These are phyloP conservation scores for Achlya flavicornis DNA, from an alignment of 2,888 invertebrate genomes.

Conservation along the genomic window DNA sequence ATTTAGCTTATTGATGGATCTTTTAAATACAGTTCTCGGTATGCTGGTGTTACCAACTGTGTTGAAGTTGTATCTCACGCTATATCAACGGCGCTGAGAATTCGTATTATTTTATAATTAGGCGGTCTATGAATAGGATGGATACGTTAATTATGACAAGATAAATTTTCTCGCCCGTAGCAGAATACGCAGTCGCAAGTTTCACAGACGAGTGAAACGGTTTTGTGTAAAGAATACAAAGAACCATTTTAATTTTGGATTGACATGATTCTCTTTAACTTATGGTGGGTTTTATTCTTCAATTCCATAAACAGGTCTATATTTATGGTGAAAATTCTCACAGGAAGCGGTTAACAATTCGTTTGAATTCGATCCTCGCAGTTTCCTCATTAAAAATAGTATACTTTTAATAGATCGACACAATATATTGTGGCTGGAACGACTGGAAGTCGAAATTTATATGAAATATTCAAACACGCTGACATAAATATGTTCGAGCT, in stretches of 20 bases:
- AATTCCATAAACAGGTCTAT: neutral
- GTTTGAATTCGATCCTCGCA: neutral
- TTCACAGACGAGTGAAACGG: neutral
- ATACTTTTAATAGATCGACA: constrained; percentile 31
- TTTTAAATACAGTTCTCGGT: neutral
- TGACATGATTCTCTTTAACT: neutral
- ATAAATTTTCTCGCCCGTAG: neutral
- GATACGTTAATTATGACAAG: constrained; percentile 7
- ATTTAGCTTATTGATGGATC: constrained; percentile 19
- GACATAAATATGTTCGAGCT: constrained; percentile 36
- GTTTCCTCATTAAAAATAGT: neutral
- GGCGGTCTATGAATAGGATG: neutral
- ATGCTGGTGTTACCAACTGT: neutral
- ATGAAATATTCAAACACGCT: constrained; percentile 39
- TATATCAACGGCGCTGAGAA: constrained; percentile 3
- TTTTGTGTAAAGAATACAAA: neutral
- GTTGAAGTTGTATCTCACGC: neutral
- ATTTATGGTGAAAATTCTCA: neutral
- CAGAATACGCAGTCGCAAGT: neutral
- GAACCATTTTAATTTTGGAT: neutral
- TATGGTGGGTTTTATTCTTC: neutral
- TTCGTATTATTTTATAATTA: constrained; percentile 8
- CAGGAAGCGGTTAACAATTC: neutral
- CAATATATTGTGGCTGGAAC: constrained; percentile 34
- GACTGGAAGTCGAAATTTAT: constrained; percentile 37